Evolutionary conservation across 2,888 invertebrate species (phyloP).

Genomic region (Pedicia rivosa): DNA sequence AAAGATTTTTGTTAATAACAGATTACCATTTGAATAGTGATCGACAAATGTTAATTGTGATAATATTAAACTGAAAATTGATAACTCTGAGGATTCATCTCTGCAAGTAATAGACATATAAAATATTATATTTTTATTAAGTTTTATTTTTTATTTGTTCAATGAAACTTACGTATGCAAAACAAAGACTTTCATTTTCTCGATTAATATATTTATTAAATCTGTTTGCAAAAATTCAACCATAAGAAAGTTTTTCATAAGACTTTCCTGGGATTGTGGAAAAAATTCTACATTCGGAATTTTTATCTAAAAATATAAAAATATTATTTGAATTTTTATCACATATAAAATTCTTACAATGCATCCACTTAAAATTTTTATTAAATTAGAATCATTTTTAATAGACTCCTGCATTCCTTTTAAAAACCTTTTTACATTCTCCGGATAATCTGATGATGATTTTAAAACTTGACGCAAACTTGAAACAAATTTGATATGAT

Average conservation of each 20-base stretch:
- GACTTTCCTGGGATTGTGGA: conserved; percentile 35
- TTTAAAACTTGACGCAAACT: conserved; percentile 32
- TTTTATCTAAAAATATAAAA: conserved; percentile 15
- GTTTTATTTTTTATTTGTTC: no score
- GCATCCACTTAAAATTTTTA: conserved; percentile 25
- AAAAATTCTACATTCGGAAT: conserved; percentile 21
- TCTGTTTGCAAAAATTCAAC: conserved; percentile 42
- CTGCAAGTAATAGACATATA: no score
- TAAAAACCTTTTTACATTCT: conserved; percentile 38
- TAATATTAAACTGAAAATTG: conserved; percentile 35
- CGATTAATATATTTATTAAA: conserved; percentile 41
- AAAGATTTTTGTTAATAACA: conserved; percentile 44
- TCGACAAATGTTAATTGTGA: conserved; percentile 51
- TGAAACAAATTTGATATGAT: conserved; percentile 34
- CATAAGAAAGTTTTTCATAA: conserved; percentile 45
- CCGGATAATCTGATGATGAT: conserved; percentile 34
- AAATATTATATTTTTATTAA: no score
- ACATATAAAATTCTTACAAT: conserved; percentile 11
- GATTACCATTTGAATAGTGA: conserved; percentile 38
- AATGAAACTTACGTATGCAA: no score
- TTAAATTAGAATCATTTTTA: conserved; percentile 17
- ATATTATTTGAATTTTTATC: background rate
- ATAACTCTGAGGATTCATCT: no score
- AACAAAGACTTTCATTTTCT: conserved; percentile 44
- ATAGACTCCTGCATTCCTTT: conserved; percentile 32